Conservation (phyloP, 1,140 invertebrate genomes). For the Megathymus violae region DNA sequence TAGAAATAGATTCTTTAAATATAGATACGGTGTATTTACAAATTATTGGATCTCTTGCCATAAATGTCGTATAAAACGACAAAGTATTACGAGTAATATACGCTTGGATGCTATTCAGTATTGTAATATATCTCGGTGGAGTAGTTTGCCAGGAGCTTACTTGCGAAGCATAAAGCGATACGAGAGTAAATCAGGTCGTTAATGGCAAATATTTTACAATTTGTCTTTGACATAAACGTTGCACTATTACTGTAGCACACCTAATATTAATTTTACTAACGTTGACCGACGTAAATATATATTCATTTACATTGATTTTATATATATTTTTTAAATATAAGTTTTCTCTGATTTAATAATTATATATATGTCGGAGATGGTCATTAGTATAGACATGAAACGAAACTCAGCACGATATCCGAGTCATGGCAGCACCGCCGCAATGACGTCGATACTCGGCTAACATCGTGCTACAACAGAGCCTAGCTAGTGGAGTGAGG, state of each 20-base stretch:
- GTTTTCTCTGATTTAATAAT: too few species aligned
- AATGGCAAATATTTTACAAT: conserved; percentile 59
- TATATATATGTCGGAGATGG: too few species aligned
- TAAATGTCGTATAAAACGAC: conserved; percentile 50
- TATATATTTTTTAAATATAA: too few species aligned
- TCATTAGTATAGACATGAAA: too few species aligned
- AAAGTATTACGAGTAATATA: conserved; percentile 59
- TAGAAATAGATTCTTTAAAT: neutral
- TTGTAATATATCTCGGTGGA: conserved; percentile 52
- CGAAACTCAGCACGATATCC: too few species aligned
- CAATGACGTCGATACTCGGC: too few species aligned
- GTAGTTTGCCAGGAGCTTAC: conserved; percentile 43
- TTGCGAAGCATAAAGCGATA: conserved; percentile 43
- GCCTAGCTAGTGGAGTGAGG: too few species aligned
- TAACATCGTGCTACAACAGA: too few species aligned
- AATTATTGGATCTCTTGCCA: conserved; percentile 22
- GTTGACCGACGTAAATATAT: too few species aligned
- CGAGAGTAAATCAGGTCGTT: conserved; percentile 52
- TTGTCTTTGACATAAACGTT: conserved; percentile 48
- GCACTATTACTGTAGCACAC: conserved; percentile 43
- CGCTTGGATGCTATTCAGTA: conserved; percentile 55
- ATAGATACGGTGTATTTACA: neutral
- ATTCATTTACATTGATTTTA: too few species aligned
- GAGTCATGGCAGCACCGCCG: too few species aligned
- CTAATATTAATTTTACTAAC: conserved; percentile 41